Evolutionary conservation across 1,140 invertebrate species (phyloP).

Genomic region (Atta cephalotes): DNA sequence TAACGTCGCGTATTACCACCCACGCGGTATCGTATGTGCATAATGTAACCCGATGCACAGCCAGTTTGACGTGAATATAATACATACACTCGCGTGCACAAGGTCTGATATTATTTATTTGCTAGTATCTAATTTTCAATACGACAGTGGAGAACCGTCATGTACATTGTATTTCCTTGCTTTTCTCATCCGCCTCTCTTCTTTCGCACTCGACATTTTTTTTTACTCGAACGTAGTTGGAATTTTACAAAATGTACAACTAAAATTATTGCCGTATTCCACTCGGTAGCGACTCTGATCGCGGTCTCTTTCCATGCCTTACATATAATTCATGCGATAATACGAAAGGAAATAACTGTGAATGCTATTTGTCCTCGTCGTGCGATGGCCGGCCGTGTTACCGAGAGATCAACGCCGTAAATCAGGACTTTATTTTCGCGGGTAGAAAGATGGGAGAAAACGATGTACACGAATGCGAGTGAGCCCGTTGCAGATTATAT

Average conservation of each 20-base stretch:
- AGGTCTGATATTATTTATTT: slow-evolving; percentile 50
- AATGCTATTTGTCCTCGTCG: slow-evolving; percentile 78
- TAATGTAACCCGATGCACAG: slow-evolving; percentile 47
- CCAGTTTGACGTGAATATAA: slow-evolving; percentile 16
- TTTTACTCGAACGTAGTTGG: not conserved
- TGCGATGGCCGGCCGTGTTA: slow-evolving; percentile 59
- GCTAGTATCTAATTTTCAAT: slow-evolving; percentile 30
- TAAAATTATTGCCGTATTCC: slow-evolving; percentile 45
- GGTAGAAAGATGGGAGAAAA: slow-evolving; percentile 54
- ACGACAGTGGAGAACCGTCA: too few species aligned
- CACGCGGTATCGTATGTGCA: slow-evolving; percentile 35
- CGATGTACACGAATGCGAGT: slow-evolving; percentile 28
- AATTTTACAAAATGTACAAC: not conserved
- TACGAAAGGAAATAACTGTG: slow-evolving; percentile 71
- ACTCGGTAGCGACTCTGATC: slow-evolving; percentile 34
- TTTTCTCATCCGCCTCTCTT: not conserved
- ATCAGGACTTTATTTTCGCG: slow-evolving; percentile 78
- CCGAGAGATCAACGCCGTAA: slow-evolving; percentile 73
- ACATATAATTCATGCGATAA: slow-evolving; percentile 77
- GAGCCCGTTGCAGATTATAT: slow-evolving; percentile 64
- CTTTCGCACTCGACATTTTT: not conserved
- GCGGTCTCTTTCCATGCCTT: slow-evolving; percentile 30
- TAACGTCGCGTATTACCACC: slow-evolving; percentile 44
- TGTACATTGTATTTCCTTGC: not conserved
- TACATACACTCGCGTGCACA: not conserved